Base-by-base conservation (phyloP, 2,888 invertebrate genomes). In the Apotomis turbidana region DNA sequence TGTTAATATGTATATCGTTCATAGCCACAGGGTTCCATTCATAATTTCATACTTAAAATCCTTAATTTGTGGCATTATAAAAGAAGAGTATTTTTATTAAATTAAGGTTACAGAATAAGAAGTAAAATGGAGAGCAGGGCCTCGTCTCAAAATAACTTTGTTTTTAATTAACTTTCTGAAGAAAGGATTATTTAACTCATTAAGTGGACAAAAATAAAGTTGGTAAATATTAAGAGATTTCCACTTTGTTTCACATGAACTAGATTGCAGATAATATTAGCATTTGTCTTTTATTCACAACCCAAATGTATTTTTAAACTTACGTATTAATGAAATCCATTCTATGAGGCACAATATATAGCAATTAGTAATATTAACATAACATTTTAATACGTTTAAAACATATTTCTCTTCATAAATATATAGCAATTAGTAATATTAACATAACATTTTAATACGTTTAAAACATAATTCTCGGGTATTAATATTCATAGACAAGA, bases 1-100 rank as follows among this genome's bases (percentile, higher is more conserved):
- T 64, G 74, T 77, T 78, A 82, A 66, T 66, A 83, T 27, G 27
- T 27, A 84, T 79, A 81, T 74, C 81, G 79, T 78, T 81, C 80
- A 81, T 83, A 51, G 62, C 51, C 79, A 78, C 71, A 74, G 83
- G 82, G 76, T 72, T 72, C 72, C 15, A 36, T 44, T 6, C 36
- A 49, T 27, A 36, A 41, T 38, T 10, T 6, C 4, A 12, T 15
- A 27, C 5, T 44, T 12, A 44, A 52, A 54, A 6, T n/a, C 41
- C 38, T 12, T 8, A 27, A 10, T 27, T 54, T 36, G 6, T 6
- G 6, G 1, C 15, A 12, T 9, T 49, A 6, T 12, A 61, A 61
- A 6, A 49, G 27, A 10, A 3, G 46, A 58, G 57, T 12, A 8
- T 46, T 6, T 46, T 57, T 27, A 66, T 9, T 36, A 57, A 66